Evolutionary conservation across 2,113 vertebrate genomes (phyloP), one percentile per base, ranked within the genome.

Genomic region (Cercopithecus mona): DNA sequence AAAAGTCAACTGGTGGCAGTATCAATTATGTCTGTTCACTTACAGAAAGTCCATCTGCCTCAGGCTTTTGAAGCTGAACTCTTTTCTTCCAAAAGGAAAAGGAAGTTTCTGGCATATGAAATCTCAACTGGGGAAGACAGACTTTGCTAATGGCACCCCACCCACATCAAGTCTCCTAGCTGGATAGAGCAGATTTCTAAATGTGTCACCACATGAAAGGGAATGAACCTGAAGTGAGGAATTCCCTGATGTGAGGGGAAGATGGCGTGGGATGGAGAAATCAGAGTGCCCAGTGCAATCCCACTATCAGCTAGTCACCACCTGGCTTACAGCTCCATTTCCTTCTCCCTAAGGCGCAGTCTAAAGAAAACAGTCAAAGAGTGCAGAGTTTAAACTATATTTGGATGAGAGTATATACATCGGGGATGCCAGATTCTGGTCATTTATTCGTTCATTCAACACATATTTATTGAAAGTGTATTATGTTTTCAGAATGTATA

Each of bases 11-110:
- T 22, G 38, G 48, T 16, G 68, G 25, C 0, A 7, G 1, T 23
- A 64, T 75, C 73, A 30, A 38, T 32, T 92, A 10, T 88, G 76
- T 64, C 88, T 88, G 32, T 75, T 76, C 84, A 93, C 59, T 88
- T 61, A 38, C 38, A 87, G 43, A 93, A 66, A 14, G 14, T 66
- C 40, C 48, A 55, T 88, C 45, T 96, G 48, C 38, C 50, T 80
- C 2, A 0, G 40, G 89, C n/a, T 91, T 35, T 80, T 32, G 22
- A 45, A 90, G 50, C 72, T 86, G 66, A 95, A 68, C 50, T 85
- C 35, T 59, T 50, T 96, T 84, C 88, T 92, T 72, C 70, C 55
- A 52, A 84, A 92, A 89, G 32, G 30, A 68, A 87, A 75, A 88
- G 35, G 83, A 78, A 17, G n/a, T 80, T 32, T 88, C 48, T 92